Conservation (phyloP, 2,888 invertebrate species). For the Leptothorax acervorum region DNA sequence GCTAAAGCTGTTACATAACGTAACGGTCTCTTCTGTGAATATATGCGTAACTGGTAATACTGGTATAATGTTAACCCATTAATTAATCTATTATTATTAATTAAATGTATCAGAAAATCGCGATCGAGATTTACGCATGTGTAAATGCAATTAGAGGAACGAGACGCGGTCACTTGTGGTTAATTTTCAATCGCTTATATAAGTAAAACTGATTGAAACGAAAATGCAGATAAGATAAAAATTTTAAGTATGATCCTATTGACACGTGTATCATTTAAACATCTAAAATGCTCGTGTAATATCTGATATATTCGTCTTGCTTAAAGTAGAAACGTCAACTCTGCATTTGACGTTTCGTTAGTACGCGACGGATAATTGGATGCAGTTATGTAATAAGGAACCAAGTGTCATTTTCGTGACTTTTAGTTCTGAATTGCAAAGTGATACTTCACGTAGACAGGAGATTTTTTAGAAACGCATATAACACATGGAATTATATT, state of each 20-base stretch:
- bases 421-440: too few species aligned
- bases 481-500: too few species aligned
- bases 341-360: not conserved
- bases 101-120: not conserved
- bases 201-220: not conserved
- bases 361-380: not conserved
- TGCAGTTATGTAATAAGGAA: too few species aligned
- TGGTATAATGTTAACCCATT: not conserved
- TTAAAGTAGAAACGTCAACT: not conserved
- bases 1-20: not conserved
- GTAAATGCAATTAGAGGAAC: not conserved
- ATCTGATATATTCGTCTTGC: not conserved
- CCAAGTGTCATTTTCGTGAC: too few species aligned
- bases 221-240: constrained; percentile 31
- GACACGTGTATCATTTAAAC: not conserved
- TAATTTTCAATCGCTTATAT: constrained; percentile 9
- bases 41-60: not conserved
- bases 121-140: not conserved
- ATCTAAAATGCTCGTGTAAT: not conserved
- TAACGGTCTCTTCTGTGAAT: not conserved
- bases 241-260: not conserved
- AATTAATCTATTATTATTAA: constrained; percentile 10
- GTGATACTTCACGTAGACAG: too few species aligned
- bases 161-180: not conserved
- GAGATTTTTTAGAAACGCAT: too few species aligned